Evolutionary conservation across 1,140 invertebrate species (phyloP).

Genomic region (Dendrolimus punctatus): DNA sequence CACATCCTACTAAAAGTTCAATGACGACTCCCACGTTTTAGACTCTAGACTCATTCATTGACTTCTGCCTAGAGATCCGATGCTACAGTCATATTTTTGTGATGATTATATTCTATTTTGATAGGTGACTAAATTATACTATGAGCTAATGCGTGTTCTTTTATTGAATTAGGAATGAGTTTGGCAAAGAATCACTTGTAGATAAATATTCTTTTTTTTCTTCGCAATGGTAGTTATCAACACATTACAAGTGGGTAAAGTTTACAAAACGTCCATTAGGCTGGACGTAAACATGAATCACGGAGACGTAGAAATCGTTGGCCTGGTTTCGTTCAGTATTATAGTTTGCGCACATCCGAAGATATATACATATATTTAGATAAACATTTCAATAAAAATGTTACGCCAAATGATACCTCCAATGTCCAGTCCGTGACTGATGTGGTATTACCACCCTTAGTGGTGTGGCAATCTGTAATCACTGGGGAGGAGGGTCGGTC

Average conservation of each 20-base stretch:
- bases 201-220: no score
- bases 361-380: constrained; percentile 20
- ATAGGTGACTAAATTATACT: constrained; percentile 13
- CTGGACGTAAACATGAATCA: constrained; percentile 8
- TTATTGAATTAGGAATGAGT: no score
- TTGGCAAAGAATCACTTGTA: no score
- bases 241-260: no score
- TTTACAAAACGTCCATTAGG: constrained; percentile 1
- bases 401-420: constrained; percentile 13
- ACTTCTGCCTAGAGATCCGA: constrained; percentile 17
- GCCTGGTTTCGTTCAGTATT: constrained; percentile 30
- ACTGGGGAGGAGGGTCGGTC: neutral
- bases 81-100: no score
- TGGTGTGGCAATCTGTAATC: constrained; percentile 7
- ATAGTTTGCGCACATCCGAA: constrained; percentile 11
- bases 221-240: no score
- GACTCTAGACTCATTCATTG: constrained; percentile 41
- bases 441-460: constrained; percentile 11
- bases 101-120: constrained; percentile 17
- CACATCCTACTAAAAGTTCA: constrained; percentile 56
- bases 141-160: no score
- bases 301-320: constrained; percentile 17
- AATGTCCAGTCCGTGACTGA: constrained; percentile 30
- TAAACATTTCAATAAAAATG: constrained; percentile 7
- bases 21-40: constrained; percentile 43